Conservation (phyloP, 2,888 invertebrate species). For the Empis stercorea region DNA sequence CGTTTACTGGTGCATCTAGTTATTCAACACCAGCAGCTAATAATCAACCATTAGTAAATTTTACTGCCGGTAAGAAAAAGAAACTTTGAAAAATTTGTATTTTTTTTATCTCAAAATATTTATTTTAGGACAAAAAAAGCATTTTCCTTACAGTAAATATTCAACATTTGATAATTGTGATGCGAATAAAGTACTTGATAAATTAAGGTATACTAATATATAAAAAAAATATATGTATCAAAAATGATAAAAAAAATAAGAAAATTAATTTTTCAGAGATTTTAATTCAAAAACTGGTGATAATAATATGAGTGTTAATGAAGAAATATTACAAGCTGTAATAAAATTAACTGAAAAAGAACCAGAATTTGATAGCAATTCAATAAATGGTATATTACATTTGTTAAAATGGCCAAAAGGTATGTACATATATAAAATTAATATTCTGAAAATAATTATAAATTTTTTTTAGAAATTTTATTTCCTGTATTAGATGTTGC, state of each 20-base stretch:
- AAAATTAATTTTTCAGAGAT: conserved; percentile 41
- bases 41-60: conserved; percentile 21
- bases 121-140: conserved; percentile 20
- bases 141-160: conserved; percentile 39
- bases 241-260: neutral
- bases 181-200: conserved; percentile 57
- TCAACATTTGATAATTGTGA: conserved; percentile 69
- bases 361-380: conserved; percentile 31
- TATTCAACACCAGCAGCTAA: conserved; percentile 46
- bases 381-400: conserved; percentile 44
- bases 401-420: conserved; percentile 63
- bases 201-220: conserved; percentile 41
- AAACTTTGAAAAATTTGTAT: neutral
- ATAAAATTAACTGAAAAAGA: conserved; percentile 45
- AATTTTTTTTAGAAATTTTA: conserved; percentile 47
- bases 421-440: conserved; percentile 20
- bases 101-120: neutral
- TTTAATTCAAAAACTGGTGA: conserved; percentile 53
- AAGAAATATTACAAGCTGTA: conserved; percentile 46
- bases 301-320: conserved; percentile 39
- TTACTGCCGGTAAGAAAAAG: conserved; percentile 18
- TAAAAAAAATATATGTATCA: neutral
- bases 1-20: conserved; percentile 55
- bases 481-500: conserved; percentile 85
- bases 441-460: neutral